Evolutionary conservation across 1,140 invertebrate species (phyloP).

Genomic region (Zaprionus davidi): DNA sequence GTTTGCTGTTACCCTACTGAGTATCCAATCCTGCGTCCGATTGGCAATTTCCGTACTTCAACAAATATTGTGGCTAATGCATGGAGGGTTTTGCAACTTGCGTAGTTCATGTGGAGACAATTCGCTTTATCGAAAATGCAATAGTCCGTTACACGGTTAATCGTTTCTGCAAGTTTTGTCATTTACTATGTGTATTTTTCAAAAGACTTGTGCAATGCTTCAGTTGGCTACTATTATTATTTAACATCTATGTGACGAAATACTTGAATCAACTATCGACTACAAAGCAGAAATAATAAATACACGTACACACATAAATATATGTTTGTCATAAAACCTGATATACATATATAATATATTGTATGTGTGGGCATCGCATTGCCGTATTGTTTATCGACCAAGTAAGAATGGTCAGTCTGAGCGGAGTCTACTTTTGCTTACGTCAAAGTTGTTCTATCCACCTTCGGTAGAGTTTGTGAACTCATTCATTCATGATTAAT

Average conservation of each 20-base stretch:
- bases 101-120: neutral
- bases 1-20: neutral
- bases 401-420: constrained; percentile 5
- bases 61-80: neutral
- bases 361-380: constrained; percentile 5
- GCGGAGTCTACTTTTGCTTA: neutral
- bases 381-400: constrained; percentile 3
- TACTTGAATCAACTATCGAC: constrained; percentile 8
- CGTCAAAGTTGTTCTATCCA: neutral
- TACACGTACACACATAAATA: neutral
- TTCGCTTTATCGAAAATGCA: constrained; percentile 49
- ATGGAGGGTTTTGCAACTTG: constrained; percentile 8
- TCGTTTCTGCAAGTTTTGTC: constrained; percentile 13
- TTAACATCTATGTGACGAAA: constrained; percentile 42
- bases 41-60: neutral
- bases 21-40: neutral
- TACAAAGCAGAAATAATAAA: neutral
- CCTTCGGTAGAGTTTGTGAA: neutral
- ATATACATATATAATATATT: neutral
- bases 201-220: neutral
- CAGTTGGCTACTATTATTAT: constrained; percentile 33
- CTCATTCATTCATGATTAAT: neutral
- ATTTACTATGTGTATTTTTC: neutral
- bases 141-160: constrained; percentile 41
- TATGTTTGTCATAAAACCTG: constrained; percentile 4